Conservation (phyloP, 2,113 vertebrate species). For the Syngnathus typhle region DNA sequence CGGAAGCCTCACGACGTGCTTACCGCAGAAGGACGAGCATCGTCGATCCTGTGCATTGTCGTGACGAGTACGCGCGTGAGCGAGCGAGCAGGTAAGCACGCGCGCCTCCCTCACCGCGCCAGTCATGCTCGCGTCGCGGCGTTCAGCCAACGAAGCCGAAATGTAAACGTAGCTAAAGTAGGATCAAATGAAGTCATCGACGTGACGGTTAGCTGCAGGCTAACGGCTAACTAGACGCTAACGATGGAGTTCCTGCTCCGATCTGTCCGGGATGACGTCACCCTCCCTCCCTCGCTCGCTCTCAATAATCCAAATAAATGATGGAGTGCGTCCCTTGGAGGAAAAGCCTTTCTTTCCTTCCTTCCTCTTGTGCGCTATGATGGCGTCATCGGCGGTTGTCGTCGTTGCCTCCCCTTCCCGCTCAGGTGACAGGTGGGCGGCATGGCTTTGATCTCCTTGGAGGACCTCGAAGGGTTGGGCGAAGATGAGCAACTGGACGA, state of each 20-base stretch:
- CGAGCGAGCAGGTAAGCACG: neutral
- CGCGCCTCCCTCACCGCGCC: neutral
- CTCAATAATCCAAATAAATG: too few species aligned
- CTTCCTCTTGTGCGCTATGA: neutral
- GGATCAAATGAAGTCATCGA: neutral
- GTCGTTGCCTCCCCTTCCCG: neutral
- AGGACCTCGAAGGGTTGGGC: constrained; percentile 73
- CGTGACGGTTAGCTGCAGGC: too few species aligned
- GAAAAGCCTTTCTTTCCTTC: too few species aligned
- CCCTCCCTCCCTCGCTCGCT: too few species aligned
- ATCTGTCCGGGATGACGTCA: too few species aligned
- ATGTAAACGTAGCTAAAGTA: too few species aligned
- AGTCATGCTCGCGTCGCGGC: too few species aligned
- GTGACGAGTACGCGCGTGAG: constrained; percentile 13
- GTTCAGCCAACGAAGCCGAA: too few species aligned
- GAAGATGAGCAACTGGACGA: constrained; percentile 62
- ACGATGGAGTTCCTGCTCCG: too few species aligned
- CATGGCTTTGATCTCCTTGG: constrained; percentile 79
- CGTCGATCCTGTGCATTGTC: neutral
- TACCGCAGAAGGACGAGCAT: neutral
- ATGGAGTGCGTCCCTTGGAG: too few species aligned
- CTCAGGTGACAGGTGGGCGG: neutral
- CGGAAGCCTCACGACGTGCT: neutral
- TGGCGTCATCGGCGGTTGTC: neutral
- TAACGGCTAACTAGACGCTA: too few species aligned